Evolutionary conservation across 2,113 vertebrate genomes (phyloP).

Genomic region (Columbina picui): DNA sequence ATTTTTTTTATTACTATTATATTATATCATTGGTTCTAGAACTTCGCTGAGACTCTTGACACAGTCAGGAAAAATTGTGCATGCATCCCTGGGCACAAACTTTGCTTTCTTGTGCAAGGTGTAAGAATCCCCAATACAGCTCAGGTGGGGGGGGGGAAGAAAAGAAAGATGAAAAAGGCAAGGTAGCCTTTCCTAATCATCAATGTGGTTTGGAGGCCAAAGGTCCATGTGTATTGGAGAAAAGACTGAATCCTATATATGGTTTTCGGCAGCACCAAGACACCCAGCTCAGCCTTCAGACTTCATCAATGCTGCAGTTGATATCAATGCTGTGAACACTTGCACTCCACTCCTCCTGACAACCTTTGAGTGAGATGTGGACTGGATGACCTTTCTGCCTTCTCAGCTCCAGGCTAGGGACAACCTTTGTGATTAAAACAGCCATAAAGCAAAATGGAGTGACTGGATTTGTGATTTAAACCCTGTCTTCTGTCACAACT

Average conservation of each 20-base stretch:
- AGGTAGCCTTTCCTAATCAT: not conserved
- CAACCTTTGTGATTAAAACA: not conserved
- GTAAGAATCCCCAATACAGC: not conserved
- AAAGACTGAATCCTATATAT: accelerated
- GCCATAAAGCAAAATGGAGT: not conserved
- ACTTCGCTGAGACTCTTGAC: not conserved
- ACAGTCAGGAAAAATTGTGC: not conserved
- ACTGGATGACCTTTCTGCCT: not conserved
- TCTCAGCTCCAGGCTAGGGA: not conserved
- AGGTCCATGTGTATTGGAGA: not conserved
- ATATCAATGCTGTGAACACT: not conserved
- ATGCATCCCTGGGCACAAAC: accelerated
- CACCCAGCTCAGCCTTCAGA: not conserved
- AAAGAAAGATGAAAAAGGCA: not conserved
- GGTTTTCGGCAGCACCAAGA: not conserved
- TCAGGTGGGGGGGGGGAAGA: not conserved
- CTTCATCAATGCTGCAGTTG: not conserved
- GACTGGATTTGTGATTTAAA: not conserved
- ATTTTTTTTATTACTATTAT: not conserved
- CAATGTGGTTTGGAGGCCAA: not conserved
- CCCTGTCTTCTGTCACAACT: not conserved
- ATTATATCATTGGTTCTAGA: not conserved
- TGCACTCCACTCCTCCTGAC: accelerated
- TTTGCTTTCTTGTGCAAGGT: not conserved
- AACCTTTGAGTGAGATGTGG: not conserved